Evolutionary conservation across 2,888 invertebrate genomes (phyloP), one percentile per base, ranked within the genome.

Genomic region (Neuroscelio doddi): DNA sequence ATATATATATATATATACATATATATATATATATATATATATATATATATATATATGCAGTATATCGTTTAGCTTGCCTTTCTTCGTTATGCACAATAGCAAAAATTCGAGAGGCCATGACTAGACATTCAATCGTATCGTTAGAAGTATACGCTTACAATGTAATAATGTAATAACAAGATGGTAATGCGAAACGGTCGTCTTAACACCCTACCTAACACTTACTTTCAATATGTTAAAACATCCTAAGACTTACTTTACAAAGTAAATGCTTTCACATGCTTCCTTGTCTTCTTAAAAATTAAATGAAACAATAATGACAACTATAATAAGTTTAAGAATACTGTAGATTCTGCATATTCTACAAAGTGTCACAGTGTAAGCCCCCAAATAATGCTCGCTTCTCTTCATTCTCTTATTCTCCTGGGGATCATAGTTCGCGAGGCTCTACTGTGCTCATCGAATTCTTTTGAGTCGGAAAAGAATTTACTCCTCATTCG

Each of bases 101-200:
- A 78, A 80, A 80, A 75, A 58, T 79, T 80, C 75, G 75, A 81
- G 84, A 83, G 84, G 83, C 84, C 84, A 82, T 83, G 84, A 84
- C 84, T 84, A 84, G 84, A 84, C 79, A 84, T 81, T 83, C 74
- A 80, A 82, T 80, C 78, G 78, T 80, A 79, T 71, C 74, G 68
- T 74, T 69, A 63, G 65, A 70, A 71, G 67, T 72, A 69, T 66
- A 71, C 65, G 62, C 56, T 63, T 70, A 70, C 55, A 73, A 77
- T 41, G 51, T 79, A 80, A 81, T 74, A 81, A 83, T 79, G 70
- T 81, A 82, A 82, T 82, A 84, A 84, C 84, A 84, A 84, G 81
- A 82, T 81, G 80, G 78, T 75, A 79, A 79, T 74, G 76, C 75
- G 73, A 78, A 80, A 76, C 75, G 75, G 78, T 82, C 80, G 78